Evolutionary conservation across 2,113 vertebrate genomes (phyloP).

Genomic region (Myrmecophaga tridactyla): DNA sequence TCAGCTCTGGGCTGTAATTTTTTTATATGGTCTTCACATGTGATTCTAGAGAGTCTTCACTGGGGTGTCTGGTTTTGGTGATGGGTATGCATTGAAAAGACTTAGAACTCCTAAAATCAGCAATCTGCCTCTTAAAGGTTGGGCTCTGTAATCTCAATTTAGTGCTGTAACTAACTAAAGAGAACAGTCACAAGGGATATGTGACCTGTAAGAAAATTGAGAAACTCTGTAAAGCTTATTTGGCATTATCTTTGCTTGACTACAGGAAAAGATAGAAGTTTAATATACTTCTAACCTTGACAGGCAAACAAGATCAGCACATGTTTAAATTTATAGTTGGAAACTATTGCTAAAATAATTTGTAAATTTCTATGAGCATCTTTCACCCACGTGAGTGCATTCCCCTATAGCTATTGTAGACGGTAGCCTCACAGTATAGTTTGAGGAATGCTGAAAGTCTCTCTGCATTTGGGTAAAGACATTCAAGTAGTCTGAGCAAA

Average conservation of each 20-base stretch:
- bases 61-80: neutral
- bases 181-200: neutral
- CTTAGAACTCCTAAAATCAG: neutral
- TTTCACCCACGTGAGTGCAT: neutral
- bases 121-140: neutral
- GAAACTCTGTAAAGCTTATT: neutral
- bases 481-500: constrained; percentile 4
- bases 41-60: neutral
- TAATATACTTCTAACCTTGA: neutral
- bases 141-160: neutral
- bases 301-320: neutral
- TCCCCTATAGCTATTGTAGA: neutral
- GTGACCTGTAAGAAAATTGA: neutral
- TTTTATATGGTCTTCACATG: neutral
- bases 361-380: neutral
- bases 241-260: neutral
- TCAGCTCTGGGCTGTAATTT: neutral
- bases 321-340: neutral
- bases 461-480: neutral
- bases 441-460: neutral
- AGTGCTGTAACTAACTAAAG: neutral
- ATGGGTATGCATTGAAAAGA: neutral
- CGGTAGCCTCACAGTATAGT: neutral
- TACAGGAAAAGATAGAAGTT: neutral
- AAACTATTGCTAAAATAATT: constrained; percentile 7